phyloP scores from a whole-genome alignment of 2,797 vertebrate species.

The Ficedula albicollis region DNA sequence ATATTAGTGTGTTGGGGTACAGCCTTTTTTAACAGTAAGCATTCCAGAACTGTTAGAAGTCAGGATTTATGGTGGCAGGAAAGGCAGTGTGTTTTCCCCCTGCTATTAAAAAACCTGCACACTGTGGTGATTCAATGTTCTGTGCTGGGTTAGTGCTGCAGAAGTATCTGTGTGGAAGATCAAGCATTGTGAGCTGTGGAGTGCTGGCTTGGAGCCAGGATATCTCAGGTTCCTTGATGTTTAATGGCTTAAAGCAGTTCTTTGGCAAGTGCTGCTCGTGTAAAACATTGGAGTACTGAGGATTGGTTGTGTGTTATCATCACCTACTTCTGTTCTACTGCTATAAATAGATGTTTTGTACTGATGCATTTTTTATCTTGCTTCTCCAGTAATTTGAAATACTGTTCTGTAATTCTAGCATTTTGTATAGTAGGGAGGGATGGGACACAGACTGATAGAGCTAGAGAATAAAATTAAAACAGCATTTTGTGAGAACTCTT shows the following conservation, averaged over 20 bases:
- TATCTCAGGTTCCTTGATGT: not conserved
- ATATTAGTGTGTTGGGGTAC: not conserved
- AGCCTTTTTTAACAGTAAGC: not conserved
- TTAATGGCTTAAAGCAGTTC: not conserved
- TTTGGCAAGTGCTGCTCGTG: not conserved
- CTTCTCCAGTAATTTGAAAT: not conserved
- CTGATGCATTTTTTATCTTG: slow-evolving; percentile 1
- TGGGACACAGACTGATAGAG: not conserved
- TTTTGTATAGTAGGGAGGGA: not conserved
- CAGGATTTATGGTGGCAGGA: not conserved
- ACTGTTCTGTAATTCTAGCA: not conserved
- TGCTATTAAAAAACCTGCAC: not conserved
- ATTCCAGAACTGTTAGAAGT: not conserved
- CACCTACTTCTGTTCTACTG: slow-evolving; percentile 8
- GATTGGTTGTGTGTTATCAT: not conserved
- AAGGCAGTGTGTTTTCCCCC: not conserved
- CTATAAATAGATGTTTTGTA: slow-evolving; percentile 28
- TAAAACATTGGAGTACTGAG: not conserved
- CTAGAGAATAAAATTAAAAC: not conserved
- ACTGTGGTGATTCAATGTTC: not conserved
- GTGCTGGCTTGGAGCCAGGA: not conserved
- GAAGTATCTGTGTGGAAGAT: not conserved
- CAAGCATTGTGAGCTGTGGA: not conserved
- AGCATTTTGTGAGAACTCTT: not conserved
- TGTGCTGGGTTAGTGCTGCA: not conserved